A percentile compares a stretch with the other conserved stretches of the same genome.
These are phyloP conservation scores for Notospermus geniculatus DNA, from an alignment of 1,140 invertebrate genomes.

Conservation along the genomic window DNA sequence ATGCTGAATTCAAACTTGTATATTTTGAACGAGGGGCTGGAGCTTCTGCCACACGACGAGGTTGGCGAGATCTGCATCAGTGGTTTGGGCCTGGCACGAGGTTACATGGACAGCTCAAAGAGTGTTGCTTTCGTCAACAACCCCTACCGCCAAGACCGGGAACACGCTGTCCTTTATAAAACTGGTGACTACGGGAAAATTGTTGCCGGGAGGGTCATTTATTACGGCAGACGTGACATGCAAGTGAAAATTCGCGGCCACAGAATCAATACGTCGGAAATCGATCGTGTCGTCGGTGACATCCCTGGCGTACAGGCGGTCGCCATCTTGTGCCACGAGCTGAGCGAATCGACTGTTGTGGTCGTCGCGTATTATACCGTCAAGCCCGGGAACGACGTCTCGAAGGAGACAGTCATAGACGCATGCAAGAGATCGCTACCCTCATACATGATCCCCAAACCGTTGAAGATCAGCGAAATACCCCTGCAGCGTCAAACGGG, in stretches of 20 bases:
- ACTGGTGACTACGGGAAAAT: constrained; percentile 81
- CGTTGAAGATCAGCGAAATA: constrained; percentile 70
- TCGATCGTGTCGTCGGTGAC: constrained; percentile 68
- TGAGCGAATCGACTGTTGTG: not conserved
- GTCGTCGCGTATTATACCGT: constrained; percentile 54
- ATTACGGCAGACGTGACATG: constrained; percentile 79
- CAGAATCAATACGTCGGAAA: constrained; percentile 77
- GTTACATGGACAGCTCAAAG: not conserved
- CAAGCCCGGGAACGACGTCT: constrained; percentile 23
- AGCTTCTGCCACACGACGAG: not conserved
- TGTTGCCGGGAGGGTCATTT: constrained; percentile 65
- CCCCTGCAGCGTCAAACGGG: constrained; percentile 59
- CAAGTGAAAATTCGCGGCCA: constrained; percentile 82
- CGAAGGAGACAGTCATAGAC: constrained; percentile 11
- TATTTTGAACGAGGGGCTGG: constrained; percentile 2
- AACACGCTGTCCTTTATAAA: constrained; percentile 63
- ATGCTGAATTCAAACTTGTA: not conserved
- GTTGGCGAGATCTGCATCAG: not conserved
- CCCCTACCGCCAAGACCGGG: constrained; percentile 44
- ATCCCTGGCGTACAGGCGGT: constrained; percentile 64
- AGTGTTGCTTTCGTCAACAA: not conserved
- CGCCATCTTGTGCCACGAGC: constrained; percentile 59
- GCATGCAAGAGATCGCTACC: constrained; percentile 14
- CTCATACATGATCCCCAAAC: constrained; percentile 72
- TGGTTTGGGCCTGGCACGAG: not conserved